Base-by-base conservation (phyloP, 2,113 vertebrate genomes). In the Centrocercus urophasianus region DNA sequence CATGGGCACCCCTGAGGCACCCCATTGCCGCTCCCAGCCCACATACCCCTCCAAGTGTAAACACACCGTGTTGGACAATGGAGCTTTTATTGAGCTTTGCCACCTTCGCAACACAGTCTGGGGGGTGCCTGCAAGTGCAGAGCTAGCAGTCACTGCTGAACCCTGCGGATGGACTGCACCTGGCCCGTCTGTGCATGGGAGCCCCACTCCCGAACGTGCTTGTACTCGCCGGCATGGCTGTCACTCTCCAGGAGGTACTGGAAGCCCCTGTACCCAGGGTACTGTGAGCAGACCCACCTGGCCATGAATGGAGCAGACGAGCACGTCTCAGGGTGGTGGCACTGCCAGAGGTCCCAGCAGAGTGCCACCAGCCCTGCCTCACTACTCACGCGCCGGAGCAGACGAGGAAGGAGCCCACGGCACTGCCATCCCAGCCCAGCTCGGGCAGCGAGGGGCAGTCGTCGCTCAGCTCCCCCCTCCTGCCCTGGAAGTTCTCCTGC, bases 231-330 rank as follows among this genome's bases (percentile, higher is more conserved):
- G 8, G 97, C 97, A 74, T 98, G 98, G 96, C 98, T 98, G 94
- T 99, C 98, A 13, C 98, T 98, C 97, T 99, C 99, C 98, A 99
- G 97, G 83, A 99, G 98, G 47, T 99, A 99, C 98, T 99, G 99
- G 97, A 98, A 99, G 82, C 99, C 99, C 90, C 98, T 98, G 92
- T 99, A 99, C 30, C 99, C 99, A 0, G 99, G 99, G 93, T 98
- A 99, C 98, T 99, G 99, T 73, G 98, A 99, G 97, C 99, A 99
- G 82, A 99, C 98, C 93, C 98, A 99, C 77, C 99, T 99, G 97
- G 97, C 11, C 27, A 30, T 8, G 15, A 54, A 45, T 34, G 63
- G 66, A 76, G 63, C 77, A 83, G 65, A 87, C n/a, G 60, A 1
- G 8, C 5, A 3, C 0, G 20, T 40, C 86, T 73, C 54, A 32